A percentile compares a stretch with the other conserved stretches of the same genome.
Conservation (phyloP, 1,140 invertebrate genomes). For the Drosophila parvula region DNA sequence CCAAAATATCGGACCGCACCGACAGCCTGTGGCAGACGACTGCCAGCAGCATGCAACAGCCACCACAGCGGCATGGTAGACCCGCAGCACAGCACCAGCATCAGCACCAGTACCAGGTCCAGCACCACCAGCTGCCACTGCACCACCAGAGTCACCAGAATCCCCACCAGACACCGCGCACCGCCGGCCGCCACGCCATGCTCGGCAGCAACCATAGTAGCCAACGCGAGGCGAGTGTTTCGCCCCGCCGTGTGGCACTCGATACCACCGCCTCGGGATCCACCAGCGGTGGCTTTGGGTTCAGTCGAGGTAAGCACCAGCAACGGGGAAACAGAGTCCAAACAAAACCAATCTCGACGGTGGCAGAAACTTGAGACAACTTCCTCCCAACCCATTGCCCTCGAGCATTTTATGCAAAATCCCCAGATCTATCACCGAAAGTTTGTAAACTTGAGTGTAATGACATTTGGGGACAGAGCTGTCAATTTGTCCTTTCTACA, state of each 20-base stretch:
- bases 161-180: constrained; percentile 39
- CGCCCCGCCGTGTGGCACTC: constrained; percentile 64
- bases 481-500: constrained; percentile 1
- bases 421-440: constrained; percentile 2
- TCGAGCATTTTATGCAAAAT: constrained; percentile 6
- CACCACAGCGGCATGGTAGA: constrained; percentile 56
- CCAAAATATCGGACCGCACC: constrained; percentile 79
- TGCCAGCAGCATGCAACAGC: constrained; percentile 70
- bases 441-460: constrained; percentile 4
- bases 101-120: constrained; percentile 31
- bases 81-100: constrained; percentile 53
- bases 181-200: constrained; percentile 56
- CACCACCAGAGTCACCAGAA: constrained; percentile 41
- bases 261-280: constrained; percentile 79
- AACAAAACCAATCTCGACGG: not conserved
- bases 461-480: constrained; percentile 3
- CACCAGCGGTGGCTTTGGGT: constrained; percentile 71
- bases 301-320: constrained; percentile 78
- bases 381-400: not conserved
- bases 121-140: constrained; percentile 44
- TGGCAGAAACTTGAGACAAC: not conserved
- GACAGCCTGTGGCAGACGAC: constrained; percentile 80
- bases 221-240: constrained; percentile 69
- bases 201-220: constrained; percentile 76
- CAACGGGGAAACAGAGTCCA: too few species aligned